phyloP scores from a whole-genome alignment of 1,140 invertebrate species.

The Neodiprion virginianus region DNA sequence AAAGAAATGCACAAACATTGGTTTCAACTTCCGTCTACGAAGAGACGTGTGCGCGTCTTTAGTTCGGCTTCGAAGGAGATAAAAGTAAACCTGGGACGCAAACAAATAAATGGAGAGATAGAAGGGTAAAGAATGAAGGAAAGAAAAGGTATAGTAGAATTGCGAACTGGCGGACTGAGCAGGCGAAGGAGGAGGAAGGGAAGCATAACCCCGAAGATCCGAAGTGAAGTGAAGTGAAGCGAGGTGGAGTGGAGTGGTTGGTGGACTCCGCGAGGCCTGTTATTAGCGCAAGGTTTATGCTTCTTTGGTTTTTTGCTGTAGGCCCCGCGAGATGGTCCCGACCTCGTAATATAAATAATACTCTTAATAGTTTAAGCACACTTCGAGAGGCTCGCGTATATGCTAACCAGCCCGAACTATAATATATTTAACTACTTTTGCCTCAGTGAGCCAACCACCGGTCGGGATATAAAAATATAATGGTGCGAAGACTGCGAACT shows the following conservation, averaged over 20 bases:
- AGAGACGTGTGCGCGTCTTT: too few species aligned
- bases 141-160: background rate
- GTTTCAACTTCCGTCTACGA: too few species aligned
- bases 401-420: constrained; percentile 62
- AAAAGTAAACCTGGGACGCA: background rate
- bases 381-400: constrained; percentile 47
- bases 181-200: constrained; percentile 24
- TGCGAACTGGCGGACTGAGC: constrained; percentile 19
- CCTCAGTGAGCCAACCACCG: constrained; percentile 1
- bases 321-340: constrained; percentile 48
- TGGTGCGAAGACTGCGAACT: constrained; percentile 1
- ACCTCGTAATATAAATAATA: constrained; percentile 59
- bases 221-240: constrained; percentile 41
- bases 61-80: too few species aligned
- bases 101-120: background rate
- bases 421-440: constrained; percentile 54
- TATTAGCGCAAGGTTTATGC: constrained; percentile 62
- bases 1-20: too few species aligned
- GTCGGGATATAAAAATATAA: background rate
- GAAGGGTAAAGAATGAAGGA: background rate
- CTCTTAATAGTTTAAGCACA: constrained; percentile 63
- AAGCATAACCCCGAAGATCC: constrained; percentile 22
- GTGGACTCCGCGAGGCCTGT: constrained; percentile 53
- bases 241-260: constrained; percentile 48
- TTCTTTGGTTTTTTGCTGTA: constrained; percentile 51